Evolutionary conservation across 2,113 vertebrate species (phyloP).

Genomic region (Phoenicopterus ruber): DNA sequence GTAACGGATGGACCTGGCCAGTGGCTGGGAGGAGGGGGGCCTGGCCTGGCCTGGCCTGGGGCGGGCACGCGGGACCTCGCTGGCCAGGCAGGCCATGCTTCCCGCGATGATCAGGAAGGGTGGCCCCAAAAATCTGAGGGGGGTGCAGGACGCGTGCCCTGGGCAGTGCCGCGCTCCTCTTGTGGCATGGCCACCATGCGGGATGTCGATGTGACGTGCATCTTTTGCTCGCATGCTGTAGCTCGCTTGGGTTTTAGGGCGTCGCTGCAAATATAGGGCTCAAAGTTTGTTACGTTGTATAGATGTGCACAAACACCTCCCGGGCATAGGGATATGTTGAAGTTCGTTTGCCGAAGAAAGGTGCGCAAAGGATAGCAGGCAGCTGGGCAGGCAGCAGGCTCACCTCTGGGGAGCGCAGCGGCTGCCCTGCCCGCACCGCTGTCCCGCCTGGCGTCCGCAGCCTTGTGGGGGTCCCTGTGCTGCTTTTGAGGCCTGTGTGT

Average conservation of each 20-base stretch:
- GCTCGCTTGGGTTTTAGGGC: neutral
- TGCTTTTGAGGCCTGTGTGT: neutral
- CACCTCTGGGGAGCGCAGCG: rapidly evolving
- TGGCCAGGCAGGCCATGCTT: neutral
- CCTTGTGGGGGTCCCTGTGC: neutral
- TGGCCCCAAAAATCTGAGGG: neutral
- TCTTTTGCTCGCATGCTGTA: rapidly evolving
- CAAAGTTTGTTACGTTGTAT: neutral
- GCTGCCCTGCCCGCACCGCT: neutral
- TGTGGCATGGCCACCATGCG: rapidly evolving
- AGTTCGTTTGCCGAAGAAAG: neutral
- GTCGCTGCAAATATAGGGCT: neutral
- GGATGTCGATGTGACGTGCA: rapidly evolving
- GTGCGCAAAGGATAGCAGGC: neutral
- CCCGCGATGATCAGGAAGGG: rapidly evolving
- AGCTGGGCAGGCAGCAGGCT: neutral
- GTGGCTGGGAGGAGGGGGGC: neutral
- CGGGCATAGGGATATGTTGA: neutral
- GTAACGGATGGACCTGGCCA: too few species aligned
- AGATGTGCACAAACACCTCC: neutral
- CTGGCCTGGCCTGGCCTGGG: neutral
- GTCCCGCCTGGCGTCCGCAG: rapidly evolving
- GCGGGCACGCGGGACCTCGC: too few species aligned
- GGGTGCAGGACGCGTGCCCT: rapidly evolving
- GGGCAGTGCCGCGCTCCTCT: neutral